Conservation (phyloP, 1,140 invertebrate genomes). For the Drosophila orena region DNA sequence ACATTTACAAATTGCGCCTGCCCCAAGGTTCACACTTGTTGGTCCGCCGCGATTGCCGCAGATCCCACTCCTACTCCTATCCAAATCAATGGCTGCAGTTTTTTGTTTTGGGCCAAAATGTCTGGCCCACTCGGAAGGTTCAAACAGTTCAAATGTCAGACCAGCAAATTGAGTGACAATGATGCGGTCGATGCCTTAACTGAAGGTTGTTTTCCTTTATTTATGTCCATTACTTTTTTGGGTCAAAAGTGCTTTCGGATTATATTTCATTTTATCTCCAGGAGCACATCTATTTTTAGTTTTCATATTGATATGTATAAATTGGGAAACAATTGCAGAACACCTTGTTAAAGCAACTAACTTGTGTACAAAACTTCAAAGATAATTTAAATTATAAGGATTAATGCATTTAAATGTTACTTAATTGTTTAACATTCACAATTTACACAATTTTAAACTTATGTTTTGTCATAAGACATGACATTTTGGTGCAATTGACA, state of each 20-base stretch:
- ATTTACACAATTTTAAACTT: too few species aligned
- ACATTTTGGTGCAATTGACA: too few species aligned
- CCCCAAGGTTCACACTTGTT: conserved; percentile 40
- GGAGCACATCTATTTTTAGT: background rate
- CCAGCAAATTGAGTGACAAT: conserved; percentile 71
- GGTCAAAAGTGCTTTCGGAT: background rate
- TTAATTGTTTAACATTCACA: too few species aligned
- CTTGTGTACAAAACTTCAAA: too few species aligned
- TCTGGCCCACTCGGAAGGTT: conserved; percentile 30
- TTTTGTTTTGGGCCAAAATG: conserved; percentile 16
- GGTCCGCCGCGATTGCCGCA: conserved; percentile 8
- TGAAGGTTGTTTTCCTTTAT: conserved; percentile 5
- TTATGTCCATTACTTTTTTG: background rate
- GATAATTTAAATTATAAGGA: too few species aligned
- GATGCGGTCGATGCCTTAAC: conserved; percentile 46
- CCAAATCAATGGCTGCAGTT: conserved; percentile 39
- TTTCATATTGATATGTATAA: too few species aligned
- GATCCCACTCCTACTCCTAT: background rate
- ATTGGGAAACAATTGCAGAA: too few species aligned
- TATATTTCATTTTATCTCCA: conserved; percentile 9
- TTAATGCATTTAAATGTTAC: too few species aligned
- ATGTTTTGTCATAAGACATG: too few species aligned
- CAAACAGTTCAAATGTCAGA: conserved; percentile 57
- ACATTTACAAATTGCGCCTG: conserved; percentile 74
- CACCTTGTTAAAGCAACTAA: too few species aligned